Evolutionary conservation across 2,797 vertebrate genomes (phyloP).

Genomic region (Etheostoma nigrum): DNA sequence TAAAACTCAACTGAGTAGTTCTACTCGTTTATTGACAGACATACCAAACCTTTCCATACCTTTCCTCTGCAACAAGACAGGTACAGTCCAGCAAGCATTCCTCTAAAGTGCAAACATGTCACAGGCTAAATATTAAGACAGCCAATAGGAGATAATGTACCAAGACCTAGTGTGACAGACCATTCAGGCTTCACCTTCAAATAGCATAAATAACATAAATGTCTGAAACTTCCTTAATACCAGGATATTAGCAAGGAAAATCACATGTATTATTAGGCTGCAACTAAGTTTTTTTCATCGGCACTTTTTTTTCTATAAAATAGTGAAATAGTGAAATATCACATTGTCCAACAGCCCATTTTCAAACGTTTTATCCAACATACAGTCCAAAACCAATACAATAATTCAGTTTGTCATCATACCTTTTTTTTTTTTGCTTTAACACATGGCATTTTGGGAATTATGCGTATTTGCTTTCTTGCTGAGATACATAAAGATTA

Average conservation of each 20-base stretch:
- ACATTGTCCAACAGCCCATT: neutral
- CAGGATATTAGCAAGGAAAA: neutral
- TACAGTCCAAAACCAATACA: neutral
- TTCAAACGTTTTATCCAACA: too few species aligned
- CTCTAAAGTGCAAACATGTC: slow-evolving; percentile 24
- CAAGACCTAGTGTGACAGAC: neutral
- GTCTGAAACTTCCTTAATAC: neutral
- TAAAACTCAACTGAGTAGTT: slow-evolving; percentile 41
- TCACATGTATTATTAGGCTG: neutral
- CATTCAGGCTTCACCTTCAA: neutral
- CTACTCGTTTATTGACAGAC: slow-evolving; percentile 29
- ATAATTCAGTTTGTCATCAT: too few species aligned
- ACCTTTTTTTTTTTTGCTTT: too few species aligned
- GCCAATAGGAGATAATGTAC: neutral
- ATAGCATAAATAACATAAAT: neutral
- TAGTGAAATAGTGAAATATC: neutral
- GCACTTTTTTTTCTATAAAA: neutral
- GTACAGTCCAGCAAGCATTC: slow-evolving; percentile 38
- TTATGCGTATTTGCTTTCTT: neutral
- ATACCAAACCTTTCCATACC: slow-evolving; percentile 28
- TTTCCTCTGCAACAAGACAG: slow-evolving; percentile 33
- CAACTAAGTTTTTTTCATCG: neutral
- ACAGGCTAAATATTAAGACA: slow-evolving; percentile 1
- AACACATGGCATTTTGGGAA: neutral
- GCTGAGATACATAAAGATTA: neutral